phyloP scores from a whole-genome alignment of 2,888 invertebrate species.

The Athrips mouffetella region DNA sequence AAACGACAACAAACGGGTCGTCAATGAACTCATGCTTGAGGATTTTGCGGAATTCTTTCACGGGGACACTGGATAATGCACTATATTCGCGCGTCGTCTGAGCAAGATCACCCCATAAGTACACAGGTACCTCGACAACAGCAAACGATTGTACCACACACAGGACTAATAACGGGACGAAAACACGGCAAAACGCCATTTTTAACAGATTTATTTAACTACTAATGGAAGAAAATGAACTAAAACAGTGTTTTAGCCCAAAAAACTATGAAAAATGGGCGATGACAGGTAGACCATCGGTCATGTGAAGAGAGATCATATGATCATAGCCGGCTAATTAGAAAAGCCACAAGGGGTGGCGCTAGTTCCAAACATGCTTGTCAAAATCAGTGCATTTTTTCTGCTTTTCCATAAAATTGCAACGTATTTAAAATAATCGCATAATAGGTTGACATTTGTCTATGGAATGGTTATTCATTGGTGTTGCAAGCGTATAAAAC shows the following conservation, averaged over 20 bases:
- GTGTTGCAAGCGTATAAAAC: no score
- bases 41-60: constrained; percentile 51
- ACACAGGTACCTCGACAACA: constrained; percentile 76
- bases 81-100: constrained; percentile 41
- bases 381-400: neutral
- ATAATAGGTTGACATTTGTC: neutral
- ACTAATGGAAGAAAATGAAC: constrained; percentile 60
- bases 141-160: constrained; percentile 51
- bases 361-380: neutral
- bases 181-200: constrained; percentile 70
- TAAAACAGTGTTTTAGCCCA: constrained; percentile 55
- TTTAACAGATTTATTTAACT: constrained; percentile 37
- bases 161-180: constrained; percentile 62
- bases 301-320: constrained; percentile 77
- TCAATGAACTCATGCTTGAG: constrained; percentile 53
- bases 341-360: neutral
- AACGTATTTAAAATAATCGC: neutral
- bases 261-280: constrained; percentile 54
- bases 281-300: constrained; percentile 59
- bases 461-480: no score
- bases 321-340: constrained; percentile 37
- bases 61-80: constrained; percentile 48
- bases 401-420: neutral
- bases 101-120: constrained; percentile 75
- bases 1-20: constrained; percentile 67